Base-by-base conservation (phyloP, 2,113 vertebrate genomes). In the Oryctolagus cuniculus region DNA sequence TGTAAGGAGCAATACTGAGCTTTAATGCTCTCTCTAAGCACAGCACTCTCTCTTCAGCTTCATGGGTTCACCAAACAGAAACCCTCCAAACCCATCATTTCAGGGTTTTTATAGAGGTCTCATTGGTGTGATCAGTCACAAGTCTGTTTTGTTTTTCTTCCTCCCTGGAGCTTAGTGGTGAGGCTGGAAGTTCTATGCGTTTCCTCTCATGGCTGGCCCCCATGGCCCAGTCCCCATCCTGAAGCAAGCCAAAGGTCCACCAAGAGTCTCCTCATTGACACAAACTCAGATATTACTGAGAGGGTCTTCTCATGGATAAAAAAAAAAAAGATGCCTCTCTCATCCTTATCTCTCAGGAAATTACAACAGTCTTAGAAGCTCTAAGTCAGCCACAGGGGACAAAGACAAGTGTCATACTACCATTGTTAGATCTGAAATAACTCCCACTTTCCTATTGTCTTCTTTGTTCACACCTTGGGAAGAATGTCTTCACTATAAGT, bases 1-100 rank as follows among this genome's bases (percentile, higher is more conserved):
- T 21, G n/a, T 53, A 6, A 31, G 12, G n/a, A 88, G 31, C 64
- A 12, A 6, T 13, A 5, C 6, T 34, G 64, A 8, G 19, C 13
- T 31, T 4, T 12, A 1, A 9, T 2, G 1, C n/a, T 10, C 22
- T 17, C 24, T 16, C 17, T 64, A 25, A 10, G 4, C 7, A 49
- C 36, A 53, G 0, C 44, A 7, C 44, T 1, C 2, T 34, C 72
- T 34, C 22, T 25, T 27, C 21, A n/a, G 12, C 25, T 10, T 17
- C 5, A 22, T 49, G 38, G 31, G 38, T 3, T 38, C 78, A 12
- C 61, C 36, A 25, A 34, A 3, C 2, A 19, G 1, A 51, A n/a
- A 8, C 5, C 51, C 63, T 63, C 51, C 25, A 61, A 22, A 36
- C 12, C 3, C 44, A 64, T 11, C 29, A 6, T 4, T 21, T 16